Evolutionary conservation across 1,140 invertebrate genomes (phyloP).

Genomic region (Apis dorsata): DNA sequence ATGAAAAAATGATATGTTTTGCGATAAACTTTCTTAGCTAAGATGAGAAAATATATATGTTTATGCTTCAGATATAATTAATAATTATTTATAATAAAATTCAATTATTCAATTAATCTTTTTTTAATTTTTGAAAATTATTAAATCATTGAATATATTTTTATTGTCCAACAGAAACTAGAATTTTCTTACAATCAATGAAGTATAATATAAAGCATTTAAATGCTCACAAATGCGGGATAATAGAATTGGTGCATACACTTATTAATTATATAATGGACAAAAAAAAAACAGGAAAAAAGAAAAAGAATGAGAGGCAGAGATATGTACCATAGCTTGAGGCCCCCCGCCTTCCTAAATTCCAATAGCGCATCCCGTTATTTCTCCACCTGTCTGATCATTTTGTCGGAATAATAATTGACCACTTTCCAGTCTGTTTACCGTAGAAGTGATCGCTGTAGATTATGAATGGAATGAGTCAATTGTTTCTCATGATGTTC

Average conservation of each 20-base stretch:
- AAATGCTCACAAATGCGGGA: not conserved
- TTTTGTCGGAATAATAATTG: constrained; percentile 48
- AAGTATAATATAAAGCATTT: not conserved
- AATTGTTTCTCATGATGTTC: not conserved
- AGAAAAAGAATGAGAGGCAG: not conserved
- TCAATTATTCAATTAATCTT: too few relatives aligned
- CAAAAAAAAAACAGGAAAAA: not conserved
- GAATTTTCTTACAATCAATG: not conserved
- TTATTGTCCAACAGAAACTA: not conserved
- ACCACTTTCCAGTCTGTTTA: constrained; percentile 45
- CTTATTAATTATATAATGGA: constrained; percentile 27
- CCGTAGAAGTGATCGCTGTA: constrained; percentile 7
- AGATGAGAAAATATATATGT: not conserved
- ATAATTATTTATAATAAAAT: too few relatives aligned
- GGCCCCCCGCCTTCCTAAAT: constrained; percentile 67
- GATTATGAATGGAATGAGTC: constrained; percentile 32
- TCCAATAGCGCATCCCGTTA: constrained; percentile 70
- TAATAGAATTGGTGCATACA: constrained; percentile 1
- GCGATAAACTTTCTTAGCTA: not conserved
- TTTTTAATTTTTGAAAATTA: not conserved
- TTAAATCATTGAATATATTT: not conserved
- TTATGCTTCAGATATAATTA: too few relatives aligned
- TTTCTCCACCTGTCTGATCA: constrained; percentile 60
- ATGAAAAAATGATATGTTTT: not conserved
- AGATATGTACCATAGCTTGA: constrained; percentile 45